Base-by-base conservation (phyloP, 2,113 vertebrate genomes). In the Dendropsophus ebraccatus region DNA sequence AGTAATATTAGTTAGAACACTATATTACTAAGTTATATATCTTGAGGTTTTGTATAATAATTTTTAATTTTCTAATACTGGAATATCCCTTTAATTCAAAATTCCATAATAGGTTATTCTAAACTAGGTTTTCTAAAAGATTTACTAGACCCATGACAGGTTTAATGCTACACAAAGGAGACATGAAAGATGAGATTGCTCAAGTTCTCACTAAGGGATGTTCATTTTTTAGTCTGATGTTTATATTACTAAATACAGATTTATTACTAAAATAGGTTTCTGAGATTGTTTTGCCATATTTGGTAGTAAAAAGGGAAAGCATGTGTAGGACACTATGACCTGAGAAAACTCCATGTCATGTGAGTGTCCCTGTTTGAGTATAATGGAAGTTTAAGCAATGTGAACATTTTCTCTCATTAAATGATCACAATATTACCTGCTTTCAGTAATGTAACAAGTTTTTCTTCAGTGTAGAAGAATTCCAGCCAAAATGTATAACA, bases 241-340 rank as follows among this genome's bases (percentile, higher is more conserved):
- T 69, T 69, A 69, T 69, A 69, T 69, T 19, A 35, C 65, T 69
- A 69, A 69, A 69, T 69, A 32, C 65, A 69, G 16, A 69, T 32
- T 8, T 69, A 35, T 69, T 69, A 35, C 65, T 69, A 7, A 69
- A 69, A 69, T 69, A 69, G 65, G 32, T 69, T 69, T 69, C 32
- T 35, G 30, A 69, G 21, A 37, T 69, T 1, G 17, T 69, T 69
- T 69, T 69, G 10, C 65, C 65, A 69, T 69, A 69, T 35, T 69
- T 69, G 32, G 32, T 69, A 35, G 28, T 35, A 35, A 69, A 69
- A 69, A 69, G 32, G 65, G 25, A 37, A 35, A 69, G 30, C 16
- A 35, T 69, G 32, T 35, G 13, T 69, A 19, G 16, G 30, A 69
- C 65, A 69, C 32, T 19, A 35, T 69, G 30, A 69, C 65, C 65